Evolutionary conservation across 2,888 invertebrate genomes (phyloP), one percentile per base, ranked within the genome.

Genomic region (Ophion obscuratus): DNA sequence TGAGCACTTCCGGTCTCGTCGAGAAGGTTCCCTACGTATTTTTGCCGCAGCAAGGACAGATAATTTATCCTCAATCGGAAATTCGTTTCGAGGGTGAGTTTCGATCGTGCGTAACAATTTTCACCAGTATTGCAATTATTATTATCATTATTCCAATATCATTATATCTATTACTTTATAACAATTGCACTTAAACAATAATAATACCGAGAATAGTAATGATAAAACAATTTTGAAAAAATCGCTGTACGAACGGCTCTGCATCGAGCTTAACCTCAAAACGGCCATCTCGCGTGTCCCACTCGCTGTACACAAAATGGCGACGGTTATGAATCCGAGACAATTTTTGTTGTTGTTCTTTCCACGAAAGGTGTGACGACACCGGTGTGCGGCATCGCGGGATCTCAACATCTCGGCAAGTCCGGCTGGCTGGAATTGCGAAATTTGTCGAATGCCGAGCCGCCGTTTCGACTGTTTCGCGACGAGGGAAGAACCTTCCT

Each of bases 11-110:
- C 27, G 96, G 96, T 68, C 95, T 95, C 44, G 94, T 96, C 70
- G 98, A 98, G 93, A 96, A 96, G 92, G 97, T 98, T 89, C 98
- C 98, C 31, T 97, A 97, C 93, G 97, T 98, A 27, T 98, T 97
- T 93, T 95, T 98, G 88, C 98, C 98, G 24, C 95, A 97, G 87
- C 97, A 97, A 92, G 97, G 97, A 66, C 98, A 98, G 95, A 97
- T 98, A 89, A 97, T 98, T 90, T 97, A 98, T 94, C 98, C 98
- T 1, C 97, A 97, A 88, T 96, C 97, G 90, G 97, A 98, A 95
- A 97, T 98, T 92, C 96, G 96, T 90, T 97, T 98, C 94, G 95
- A 96, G 94, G 97, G 97, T 97, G 94, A 94, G 93, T 90, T 71
- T 40, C 24, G 2, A 7, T 40, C 17, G 36, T 24, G 7, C 24